Evolutionary conservation across 2,113 vertebrate genomes (phyloP).

Genomic region (Setophaga kirtlandii): DNA sequence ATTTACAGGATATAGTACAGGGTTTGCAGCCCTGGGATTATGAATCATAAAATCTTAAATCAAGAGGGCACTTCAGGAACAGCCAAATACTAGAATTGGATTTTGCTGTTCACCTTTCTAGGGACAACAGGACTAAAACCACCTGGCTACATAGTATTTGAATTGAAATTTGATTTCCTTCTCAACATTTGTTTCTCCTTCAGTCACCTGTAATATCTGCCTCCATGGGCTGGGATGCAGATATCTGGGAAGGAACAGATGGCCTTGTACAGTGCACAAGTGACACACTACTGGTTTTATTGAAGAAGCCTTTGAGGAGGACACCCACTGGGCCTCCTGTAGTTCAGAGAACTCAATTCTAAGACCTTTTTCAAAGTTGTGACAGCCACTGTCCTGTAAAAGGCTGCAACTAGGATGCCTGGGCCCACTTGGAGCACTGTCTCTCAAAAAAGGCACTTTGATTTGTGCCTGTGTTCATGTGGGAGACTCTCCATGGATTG

Average conservation of each 20-base stretch:
- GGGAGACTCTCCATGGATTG: slow-evolving; percentile 5
- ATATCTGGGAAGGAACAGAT: neutral
- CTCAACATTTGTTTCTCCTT: neutral
- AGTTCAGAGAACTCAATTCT: neutral
- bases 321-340: neutral
- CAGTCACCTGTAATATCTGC: neutral
- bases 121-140: neutral
- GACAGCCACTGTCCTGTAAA: neutral
- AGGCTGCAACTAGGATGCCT: neutral
- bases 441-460: neutral
- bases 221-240: neutral
- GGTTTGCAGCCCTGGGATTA: neutral
- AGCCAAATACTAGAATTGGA: neutral
- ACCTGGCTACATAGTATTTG: neutral
- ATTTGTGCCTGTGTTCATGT: slow-evolving; percentile 13
- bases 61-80: neutral
- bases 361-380: neutral
- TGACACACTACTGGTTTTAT: neutral
- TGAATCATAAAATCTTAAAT: neutral
- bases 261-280: neutral
- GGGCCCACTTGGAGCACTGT: neutral
- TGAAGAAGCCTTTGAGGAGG: neutral
- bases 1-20: neutral
- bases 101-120: neutral
- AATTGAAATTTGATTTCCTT: neutral